These are phyloP conservation scores for Hafferia zeledoni DNA, from an alignment of 2,797 vertebrate species.

Conservation along the genomic window DNA sequence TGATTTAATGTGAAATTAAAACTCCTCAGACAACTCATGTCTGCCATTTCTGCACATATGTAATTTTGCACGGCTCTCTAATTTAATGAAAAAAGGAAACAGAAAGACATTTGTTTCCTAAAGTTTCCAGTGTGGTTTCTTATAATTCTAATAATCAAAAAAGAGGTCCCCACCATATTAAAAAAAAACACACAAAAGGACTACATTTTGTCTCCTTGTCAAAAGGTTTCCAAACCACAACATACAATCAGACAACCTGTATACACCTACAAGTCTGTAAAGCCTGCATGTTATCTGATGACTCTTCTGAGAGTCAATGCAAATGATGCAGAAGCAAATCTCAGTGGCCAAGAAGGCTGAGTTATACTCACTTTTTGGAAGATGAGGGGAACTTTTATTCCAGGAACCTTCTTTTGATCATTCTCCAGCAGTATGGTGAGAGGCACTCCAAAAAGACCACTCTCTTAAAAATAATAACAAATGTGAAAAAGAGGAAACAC, in stretches of 20 bases:
- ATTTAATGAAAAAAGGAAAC: background rate
- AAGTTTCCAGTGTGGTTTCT: background rate
- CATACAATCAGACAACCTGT: background rate
- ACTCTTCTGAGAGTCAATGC: background rate
- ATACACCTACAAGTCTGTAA: background rate
- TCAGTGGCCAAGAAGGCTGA: background rate
- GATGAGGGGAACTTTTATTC: slow-evolving; percentile 89
- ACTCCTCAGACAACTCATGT: background rate
- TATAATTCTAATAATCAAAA: background rate
- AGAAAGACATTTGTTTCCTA: background rate
- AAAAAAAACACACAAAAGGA: background rate
- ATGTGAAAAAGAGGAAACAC: background rate
- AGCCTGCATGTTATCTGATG: background rate
- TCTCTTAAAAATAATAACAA: slow-evolving; percentile 77
- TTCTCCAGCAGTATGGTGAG: slow-evolving; percentile 85
- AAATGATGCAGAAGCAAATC: background rate
- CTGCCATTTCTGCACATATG: background rate
- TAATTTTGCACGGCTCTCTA: background rate
- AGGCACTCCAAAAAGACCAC: slow-evolving; percentile 89
- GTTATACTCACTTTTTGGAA: slow-evolving; percentile 87
- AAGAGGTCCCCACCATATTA: background rate
- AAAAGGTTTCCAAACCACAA: background rate
- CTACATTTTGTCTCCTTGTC: background rate
- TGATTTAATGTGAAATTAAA: background rate
- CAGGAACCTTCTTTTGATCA: slow-evolving; percentile 89